Evolutionary conservation across 2,797 vertebrate genomes (phyloP).

Genomic region (Notolepis coatsorum): DNA sequence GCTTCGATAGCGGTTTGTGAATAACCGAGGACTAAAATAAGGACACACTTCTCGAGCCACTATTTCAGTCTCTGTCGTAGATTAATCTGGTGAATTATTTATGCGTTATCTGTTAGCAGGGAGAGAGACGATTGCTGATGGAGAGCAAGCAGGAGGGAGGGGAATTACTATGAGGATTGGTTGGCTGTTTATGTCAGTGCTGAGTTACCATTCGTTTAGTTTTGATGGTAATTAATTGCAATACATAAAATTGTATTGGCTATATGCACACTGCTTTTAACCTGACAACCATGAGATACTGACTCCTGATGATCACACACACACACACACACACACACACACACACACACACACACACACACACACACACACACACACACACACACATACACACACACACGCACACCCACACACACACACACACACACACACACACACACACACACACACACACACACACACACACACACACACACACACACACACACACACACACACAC

Average conservation of each 20-base stretch:
- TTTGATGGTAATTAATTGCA: too few relatives aligned
- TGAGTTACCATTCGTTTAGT: slow-evolving; percentile 13
- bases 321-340: neutral
- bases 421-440: slow-evolving; percentile 7
- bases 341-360: neutral
- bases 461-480: slow-evolving; percentile 3
- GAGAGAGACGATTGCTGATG: slow-evolving; percentile 30
- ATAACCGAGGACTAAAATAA: slow-evolving; percentile 14
- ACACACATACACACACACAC: neutral
- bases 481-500: neutral
- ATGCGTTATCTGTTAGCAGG: slow-evolving; percentile 47
- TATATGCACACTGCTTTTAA: slow-evolving; percentile 1
- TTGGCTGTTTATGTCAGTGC: slow-evolving; percentile 12
- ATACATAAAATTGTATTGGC: neutral
- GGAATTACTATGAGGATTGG: slow-evolving; percentile 11
- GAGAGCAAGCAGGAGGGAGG: slow-evolving; percentile 5
- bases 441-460: neutral
- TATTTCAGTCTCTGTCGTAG: slow-evolving; percentile 20
- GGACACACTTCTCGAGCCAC: slow-evolving; percentile 21
- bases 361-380: neutral
- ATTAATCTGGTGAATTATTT: slow-evolving; percentile 68
- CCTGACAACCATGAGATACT: slow-evolving; percentile 1
- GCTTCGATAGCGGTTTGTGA: neutral
- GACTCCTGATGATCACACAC: slow-evolving; percentile 1
- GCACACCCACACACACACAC: neutral